Base-by-base conservation (phyloP, 2,888 invertebrate species). In the Nomada ferruginata region DNA sequence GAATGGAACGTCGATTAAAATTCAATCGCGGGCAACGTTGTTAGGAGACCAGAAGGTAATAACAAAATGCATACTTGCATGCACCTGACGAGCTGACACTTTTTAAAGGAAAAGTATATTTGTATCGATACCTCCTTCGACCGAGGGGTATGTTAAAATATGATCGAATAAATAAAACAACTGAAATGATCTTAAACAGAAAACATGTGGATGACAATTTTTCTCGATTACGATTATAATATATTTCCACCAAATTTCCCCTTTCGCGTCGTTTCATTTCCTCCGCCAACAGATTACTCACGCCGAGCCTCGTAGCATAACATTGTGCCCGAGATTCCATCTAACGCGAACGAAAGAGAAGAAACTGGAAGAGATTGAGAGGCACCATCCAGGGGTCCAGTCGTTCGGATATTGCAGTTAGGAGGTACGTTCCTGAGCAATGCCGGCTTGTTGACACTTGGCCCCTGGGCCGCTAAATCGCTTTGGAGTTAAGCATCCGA, bases 391-490 rank as follows among this genome's bases (percentile, higher is more conserved):
- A 64, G 64, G 79, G 76, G 82, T 83, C 68, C 73, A 65, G 81
- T 76, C 65, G 71, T 36, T 74, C 55, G 76, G 64, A 85, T 76
- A 82, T 87, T 77, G 79, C 77, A 76, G 82, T 82, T 78, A 79
- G 78, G 79, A 80, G 77, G 72, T 88, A 84, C 84, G 84, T 89
- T 89, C 87, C 89, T 89, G 89, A 85, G 85, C 86, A 89, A 86
- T 91, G 83, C 87, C 75, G 87, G 89, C 92, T 92, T 89, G 92
- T 92, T 92, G 92, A 92, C 92, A 92, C 91, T 92, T 92, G 92
- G 91, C 92, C 92, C 90, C 90, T 89, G 87, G 89, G 87, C 90
- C 90, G 91, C 91, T 92, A 91, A 92, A 92, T 92, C 91, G 92
- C 89, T 91, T 91, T 89, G 89, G 90, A 91, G 91, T 91, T 89